A percentile compares a stretch with the other conserved stretches of the same genome.
phyloP scores from a whole-genome alignment of 2,113 vertebrate genomes.

The Chaetops frenatus region DNA sequence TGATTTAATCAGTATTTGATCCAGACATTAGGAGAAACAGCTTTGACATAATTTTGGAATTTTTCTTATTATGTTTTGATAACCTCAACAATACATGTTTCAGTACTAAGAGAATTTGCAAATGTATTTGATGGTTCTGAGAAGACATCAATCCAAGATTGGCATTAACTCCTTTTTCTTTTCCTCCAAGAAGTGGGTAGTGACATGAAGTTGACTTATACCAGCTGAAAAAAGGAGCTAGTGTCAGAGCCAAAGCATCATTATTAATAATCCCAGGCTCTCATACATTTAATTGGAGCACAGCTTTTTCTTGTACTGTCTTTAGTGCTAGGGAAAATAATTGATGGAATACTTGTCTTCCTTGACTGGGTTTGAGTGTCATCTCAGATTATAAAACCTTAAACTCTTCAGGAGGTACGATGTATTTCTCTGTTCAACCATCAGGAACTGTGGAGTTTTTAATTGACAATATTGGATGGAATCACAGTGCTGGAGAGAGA shows the following conservation, averaged over 20 bases:
- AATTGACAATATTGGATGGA: neutral
- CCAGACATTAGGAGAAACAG: neutral
- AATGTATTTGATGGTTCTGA: neutral
- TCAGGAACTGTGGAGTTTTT: neutral
- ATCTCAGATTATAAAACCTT: neutral
- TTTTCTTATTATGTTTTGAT: neutral
- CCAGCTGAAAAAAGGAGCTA: neutral
- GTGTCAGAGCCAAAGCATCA: neutral
- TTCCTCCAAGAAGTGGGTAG: neutral
- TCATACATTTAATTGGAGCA: neutral
- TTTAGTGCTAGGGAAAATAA: neutral
- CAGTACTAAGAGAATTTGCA: neutral
- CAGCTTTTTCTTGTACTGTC: neutral
- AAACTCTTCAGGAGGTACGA: neutral
- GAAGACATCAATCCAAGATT: neutral
- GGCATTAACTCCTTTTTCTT: neutral
- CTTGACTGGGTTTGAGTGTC: neutral
- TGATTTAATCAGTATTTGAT: neutral
- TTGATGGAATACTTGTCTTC: neutral
- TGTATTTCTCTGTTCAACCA: neutral
- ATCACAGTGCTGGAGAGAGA: neutral
- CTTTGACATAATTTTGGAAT: neutral
- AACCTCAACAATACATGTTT: neutral
- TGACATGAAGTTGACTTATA: neutral
- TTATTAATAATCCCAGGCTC: neutral